A percentile compares a stretch with the other conserved stretches of the same genome.
phyloP scores from a whole-genome alignment of 2,797 vertebrate genomes.

The Takifugu ocellatus region DNA sequence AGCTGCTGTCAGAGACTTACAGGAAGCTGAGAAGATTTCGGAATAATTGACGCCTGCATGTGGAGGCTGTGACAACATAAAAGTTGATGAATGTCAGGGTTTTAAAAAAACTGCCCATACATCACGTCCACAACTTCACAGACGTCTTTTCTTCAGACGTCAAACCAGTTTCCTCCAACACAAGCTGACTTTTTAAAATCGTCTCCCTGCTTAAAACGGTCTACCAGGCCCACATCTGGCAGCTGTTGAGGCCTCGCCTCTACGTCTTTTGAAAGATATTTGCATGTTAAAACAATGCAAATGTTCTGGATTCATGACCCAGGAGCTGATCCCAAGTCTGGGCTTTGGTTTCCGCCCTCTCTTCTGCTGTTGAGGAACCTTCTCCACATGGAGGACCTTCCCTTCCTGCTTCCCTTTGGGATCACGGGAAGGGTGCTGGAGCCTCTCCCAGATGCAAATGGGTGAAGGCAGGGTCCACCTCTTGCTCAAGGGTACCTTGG shows the following conservation, averaged over 20 bases:
- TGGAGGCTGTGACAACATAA: not conserved
- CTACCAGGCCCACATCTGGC: no score
- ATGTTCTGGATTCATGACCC: not conserved
- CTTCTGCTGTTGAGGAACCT: conserved; percentile 18
- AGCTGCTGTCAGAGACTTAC: conserved; percentile 4
- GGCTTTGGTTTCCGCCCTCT: conserved; percentile 4
- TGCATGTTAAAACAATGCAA: conserved; percentile 1
- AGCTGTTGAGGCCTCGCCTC: not conserved
- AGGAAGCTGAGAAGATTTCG: not conserved
- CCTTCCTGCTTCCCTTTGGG: no score
- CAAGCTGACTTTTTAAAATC: not conserved
- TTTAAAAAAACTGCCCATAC: not conserved
- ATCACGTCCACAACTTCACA: not conserved
- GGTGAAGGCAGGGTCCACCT: no score
- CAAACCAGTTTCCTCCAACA: not conserved
- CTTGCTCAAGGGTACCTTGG: no score
- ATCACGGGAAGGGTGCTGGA: no score
- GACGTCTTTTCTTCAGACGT: not conserved
- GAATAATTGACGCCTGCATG: conserved; percentile 1
- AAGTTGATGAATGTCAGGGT: not conserved
- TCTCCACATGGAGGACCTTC: no score
- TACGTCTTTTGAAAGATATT: not conserved
- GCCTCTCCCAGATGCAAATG: no score
- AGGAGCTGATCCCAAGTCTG: conserved; percentile 4
- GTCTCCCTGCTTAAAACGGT: not conserved